Evolutionary conservation across 1,140 invertebrate genomes (phyloP).

Genomic region (Acromyrmex echinatior): DNA sequence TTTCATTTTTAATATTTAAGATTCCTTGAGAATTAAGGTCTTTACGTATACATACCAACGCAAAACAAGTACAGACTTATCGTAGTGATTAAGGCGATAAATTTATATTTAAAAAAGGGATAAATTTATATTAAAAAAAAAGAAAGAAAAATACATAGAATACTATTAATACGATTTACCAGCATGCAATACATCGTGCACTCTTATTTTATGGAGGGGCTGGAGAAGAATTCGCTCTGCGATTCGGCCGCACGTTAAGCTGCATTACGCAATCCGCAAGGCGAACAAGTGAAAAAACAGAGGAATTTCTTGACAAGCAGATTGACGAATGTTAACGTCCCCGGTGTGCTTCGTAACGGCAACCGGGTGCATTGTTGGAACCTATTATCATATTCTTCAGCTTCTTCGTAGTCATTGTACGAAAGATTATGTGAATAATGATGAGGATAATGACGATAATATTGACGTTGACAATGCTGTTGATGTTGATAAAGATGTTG

Average conservation of each 20-base stretch:
- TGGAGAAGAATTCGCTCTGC: conserved; percentile 24
- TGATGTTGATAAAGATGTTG: conserved; percentile 68
- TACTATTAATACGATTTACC: conserved; percentile 58
- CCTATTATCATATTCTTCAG: conserved; percentile 58
- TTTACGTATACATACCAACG: conserved; percentile 32
- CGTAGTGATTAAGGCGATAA: conserved; percentile 10
- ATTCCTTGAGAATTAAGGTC: conserved; percentile 33
- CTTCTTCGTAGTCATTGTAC: conserved; percentile 61
- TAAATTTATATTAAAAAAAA: conserved; percentile 5
- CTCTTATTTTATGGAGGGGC: background rate
- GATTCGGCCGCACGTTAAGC: conserved; percentile 44
- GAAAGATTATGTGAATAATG: conserved; percentile 66
- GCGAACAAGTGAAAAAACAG: conserved; percentile 79
- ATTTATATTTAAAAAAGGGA: background rate
- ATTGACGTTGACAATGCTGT: conserved; percentile 33
- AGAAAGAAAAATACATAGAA: conserved; percentile 45
- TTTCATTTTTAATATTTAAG: conserved; percentile 45
- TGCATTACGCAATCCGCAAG: conserved; percentile 60
- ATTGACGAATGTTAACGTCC: conserved; percentile 79
- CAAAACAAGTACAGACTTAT: conserved; percentile 39
- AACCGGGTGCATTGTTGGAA: conserved; percentile 66
- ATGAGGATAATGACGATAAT: conserved; percentile 50
- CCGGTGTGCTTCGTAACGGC: conserved; percentile 71
- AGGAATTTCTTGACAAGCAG: conserved; percentile 81
- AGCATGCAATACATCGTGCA: conserved; percentile 34